Percentiles rank a stretch among this genome's conserved stretches.
Evolutionary conservation across 2,888 invertebrate genomes (phyloP).

Genomic region (Cecidostiba fungosa): DNA sequence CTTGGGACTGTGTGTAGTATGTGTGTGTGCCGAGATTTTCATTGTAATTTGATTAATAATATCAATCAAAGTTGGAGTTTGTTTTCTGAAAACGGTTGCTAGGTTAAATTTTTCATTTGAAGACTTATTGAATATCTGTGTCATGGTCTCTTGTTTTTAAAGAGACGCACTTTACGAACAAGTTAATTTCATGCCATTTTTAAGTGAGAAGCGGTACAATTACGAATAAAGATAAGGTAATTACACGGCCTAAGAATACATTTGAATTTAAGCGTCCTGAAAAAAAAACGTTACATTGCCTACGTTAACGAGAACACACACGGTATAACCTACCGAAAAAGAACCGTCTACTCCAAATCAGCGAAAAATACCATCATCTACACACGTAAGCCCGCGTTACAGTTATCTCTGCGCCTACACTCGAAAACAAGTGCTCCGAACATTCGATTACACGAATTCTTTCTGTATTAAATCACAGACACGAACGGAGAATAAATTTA

Average conservation of each 20-base stretch:
- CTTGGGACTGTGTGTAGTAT: background rate
- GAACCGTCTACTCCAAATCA: background rate
- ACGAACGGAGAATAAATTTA: conserved; percentile 48
- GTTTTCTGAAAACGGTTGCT: background rate
- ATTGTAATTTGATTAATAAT: background rate
- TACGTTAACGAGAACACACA: background rate
- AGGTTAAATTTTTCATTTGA: background rate
- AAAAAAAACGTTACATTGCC: background rate
- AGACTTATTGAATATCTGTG: no score
- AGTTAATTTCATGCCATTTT: no score
- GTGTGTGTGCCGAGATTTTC: background rate
- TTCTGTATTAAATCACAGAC: background rate
- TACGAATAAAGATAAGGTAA: no score
- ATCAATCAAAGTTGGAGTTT: background rate
- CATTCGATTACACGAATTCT: conserved; percentile 2
- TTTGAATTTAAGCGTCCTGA: background rate
- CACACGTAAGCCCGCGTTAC: background rate
- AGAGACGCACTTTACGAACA: no score
- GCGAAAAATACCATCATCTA: background rate
- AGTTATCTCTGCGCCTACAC: conserved; percentile 1
- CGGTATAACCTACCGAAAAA: background rate
- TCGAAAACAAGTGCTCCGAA: background rate
- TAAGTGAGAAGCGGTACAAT: no score
- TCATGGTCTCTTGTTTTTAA: no score
- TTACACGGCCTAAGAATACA: background rate